Percentiles rank a stretch among this genome's conserved stretches.
These are phyloP conservation scores for Standfussiana lucernea DNA, from an alignment of 2,888 invertebrate genomes.

Conservation along the genomic window DNA sequence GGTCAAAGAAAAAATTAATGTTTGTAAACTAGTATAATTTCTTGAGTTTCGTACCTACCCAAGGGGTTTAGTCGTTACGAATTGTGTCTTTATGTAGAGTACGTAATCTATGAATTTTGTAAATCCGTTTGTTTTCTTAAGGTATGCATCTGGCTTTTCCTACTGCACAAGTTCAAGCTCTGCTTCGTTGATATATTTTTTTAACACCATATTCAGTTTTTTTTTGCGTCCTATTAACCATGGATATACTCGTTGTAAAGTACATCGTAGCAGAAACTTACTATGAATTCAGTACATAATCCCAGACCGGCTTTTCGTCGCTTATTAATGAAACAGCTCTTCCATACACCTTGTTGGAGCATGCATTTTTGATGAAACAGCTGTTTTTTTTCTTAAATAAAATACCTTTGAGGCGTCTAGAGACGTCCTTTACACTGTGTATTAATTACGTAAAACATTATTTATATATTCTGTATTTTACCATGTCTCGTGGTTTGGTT, in stretches of 20 bases:
- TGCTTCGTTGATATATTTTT: constrained; percentile 5
- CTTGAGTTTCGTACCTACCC: constrained; percentile 9
- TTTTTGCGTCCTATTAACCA: too few species aligned
- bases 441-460: not conserved
- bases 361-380: not conserved
- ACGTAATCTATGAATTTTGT: not conserved
- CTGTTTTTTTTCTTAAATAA: not conserved
- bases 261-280: too few species aligned
- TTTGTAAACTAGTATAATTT: not conserved
- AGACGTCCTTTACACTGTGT: not conserved
- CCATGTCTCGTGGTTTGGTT: constrained; percentile 10
- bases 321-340: not conserved
- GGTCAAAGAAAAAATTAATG: too few species aligned
- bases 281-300: too few species aligned
- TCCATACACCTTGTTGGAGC: not conserved
- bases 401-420: not conserved
- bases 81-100: not conserved
- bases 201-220: not conserved
- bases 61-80: not conserved
- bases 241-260: too few species aligned
- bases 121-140: not conserved
- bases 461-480: constrained; percentile 3
- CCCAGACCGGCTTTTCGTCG: not conserved
- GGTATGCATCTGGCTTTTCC: not conserved
- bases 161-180: constrained; percentile 2